Evolutionary conservation across 2,797 vertebrate genomes (phyloP), one percentile per base, ranked within the genome.

Genomic region (Dryobates pubescens): DNA sequence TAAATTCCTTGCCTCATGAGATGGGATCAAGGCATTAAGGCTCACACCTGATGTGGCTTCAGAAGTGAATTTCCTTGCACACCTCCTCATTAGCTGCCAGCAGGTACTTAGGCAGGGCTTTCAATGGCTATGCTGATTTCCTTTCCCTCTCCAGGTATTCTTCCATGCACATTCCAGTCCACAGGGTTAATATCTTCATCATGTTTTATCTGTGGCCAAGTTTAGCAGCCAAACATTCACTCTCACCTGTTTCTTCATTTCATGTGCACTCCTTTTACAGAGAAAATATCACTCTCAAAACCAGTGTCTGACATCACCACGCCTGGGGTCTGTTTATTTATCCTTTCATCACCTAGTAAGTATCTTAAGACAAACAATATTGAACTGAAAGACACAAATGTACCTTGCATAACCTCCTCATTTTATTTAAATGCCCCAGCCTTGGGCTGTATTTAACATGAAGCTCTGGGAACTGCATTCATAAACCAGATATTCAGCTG

Each of bases 181-280:
- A 69, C 68, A 56, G 69, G 58, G 82, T 89, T 93, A 91, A 95
- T 92, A 84, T 63, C 85, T 94, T 91, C 94, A 80, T 90, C 51
- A 10, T 79, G 90, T 95, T 96, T 96, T 88, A 94, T 96, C 92
- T 95, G 22, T 67, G 74, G 90, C 89, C 91, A 94, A 90, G 56
- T 82, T 78, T 95, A 88, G 88, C 93, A 95, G 89, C 89, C 94
- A 91, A 79, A 87, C 80, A 13, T 85, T 82, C 0, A 0, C 71
- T 91, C 92, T 96, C 86, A 96, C 90, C 92, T 95, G 82, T 74
- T 91, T 90, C 93, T 95, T 90, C 91, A 78, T 94, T 95, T 93
- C 74, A 54, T 4, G 3, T 82, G 51, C 47, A 11, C 63, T 89
- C 24, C 72, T 92, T 93, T 72, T 84, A 56, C 38, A 74, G 58